These are phyloP conservation scores for Melinaea menophilus DNA, from an alignment of 2,888 invertebrate species.

Conservation along the genomic window DNA sequence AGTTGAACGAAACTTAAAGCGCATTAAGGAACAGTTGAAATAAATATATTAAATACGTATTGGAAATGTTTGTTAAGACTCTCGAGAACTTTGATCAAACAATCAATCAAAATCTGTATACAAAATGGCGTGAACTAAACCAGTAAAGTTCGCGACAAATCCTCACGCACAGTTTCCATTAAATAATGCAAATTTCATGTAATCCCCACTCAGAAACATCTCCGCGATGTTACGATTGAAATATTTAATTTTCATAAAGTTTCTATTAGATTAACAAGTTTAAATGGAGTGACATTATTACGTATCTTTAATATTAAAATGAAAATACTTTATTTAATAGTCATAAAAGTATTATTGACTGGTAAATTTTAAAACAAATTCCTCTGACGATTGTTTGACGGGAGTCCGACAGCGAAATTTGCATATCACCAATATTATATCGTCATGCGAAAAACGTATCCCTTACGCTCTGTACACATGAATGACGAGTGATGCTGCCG, in stretches of 20 bases:
- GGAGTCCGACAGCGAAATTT: slow-evolving; percentile 63
- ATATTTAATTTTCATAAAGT: slow-evolving; percentile 78
- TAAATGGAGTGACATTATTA: slow-evolving; percentile 37
- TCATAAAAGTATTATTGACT: background rate
- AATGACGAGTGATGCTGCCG: slow-evolving; percentile 78
- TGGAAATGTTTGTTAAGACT: slow-evolving; percentile 14
- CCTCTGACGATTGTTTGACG: slow-evolving; percentile 49
- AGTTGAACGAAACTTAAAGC: slow-evolving; percentile 11
- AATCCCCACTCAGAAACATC: slow-evolving; percentile 65
- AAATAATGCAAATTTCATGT: slow-evolving; percentile 77
- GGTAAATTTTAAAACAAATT: slow-evolving; percentile 24
- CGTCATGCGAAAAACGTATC: slow-evolving; percentile 78
- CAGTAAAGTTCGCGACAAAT: slow-evolving; percentile 65
- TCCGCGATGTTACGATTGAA: slow-evolving; percentile 59
- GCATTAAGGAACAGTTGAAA: slow-evolving; percentile 7
- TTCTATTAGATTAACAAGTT: slow-evolving; percentile 64
- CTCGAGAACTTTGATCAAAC: slow-evolving; percentile 34
- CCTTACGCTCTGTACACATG: slow-evolving; percentile 78
- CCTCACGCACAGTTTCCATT: slow-evolving; percentile 74
- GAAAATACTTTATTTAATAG: background rate
- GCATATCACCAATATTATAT: slow-evolving; percentile 78
- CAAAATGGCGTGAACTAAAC: slow-evolving; percentile 45
- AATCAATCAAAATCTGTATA: slow-evolving; percentile 54
- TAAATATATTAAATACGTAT: no score
- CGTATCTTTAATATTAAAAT: no score